Evolutionary conservation across 2,888 invertebrate genomes (phyloP), one percentile per base, ranked within the genome.

Genomic region (Tenthredo livida): DNA sequence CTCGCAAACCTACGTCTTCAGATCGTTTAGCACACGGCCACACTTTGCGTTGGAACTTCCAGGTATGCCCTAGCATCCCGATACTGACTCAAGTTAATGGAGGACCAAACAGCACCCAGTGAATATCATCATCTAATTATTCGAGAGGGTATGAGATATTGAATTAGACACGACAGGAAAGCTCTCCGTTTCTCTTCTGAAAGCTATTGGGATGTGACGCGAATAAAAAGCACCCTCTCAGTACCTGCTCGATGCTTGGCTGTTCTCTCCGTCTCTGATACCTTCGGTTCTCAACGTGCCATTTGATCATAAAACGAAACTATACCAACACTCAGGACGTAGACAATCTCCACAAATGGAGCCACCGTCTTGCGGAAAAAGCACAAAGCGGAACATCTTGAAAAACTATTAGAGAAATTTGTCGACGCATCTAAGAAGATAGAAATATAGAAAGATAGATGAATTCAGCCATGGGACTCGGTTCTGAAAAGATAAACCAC

Each of bases 41-140:
- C 12, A n/a, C 72, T 37, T 12, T 21, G 72, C 21, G 15, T 40
- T 73, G n/a, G 0, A 7, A 73, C 21, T 73, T 47, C 17, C 47
- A 1, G n/a, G 47, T 37, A 33, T 21, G 33, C 7, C 2, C 17
- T 37, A 33, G 58, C 50, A 15, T 29, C 33, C 12, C 50, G 21
- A 58, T 77, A 54, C 37, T 78, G 58, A 78, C 78, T 54, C 58
- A 21, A 33, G 17, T 33, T 78, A 25, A 78, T 78, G 21, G 58
- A 58, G 54, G 54, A 47, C 33, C 37, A 58, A 78, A 78, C 37
- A 25, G 21, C 33, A 33, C 54, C 54, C 58, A 21, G 33, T 43
- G 29, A 77, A 77, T 50, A 77, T 77, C 43, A 73, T 17, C 73
- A 12, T 40, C 73, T 43, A 43, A 37, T 73, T 10, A 47, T 47